Evolutionary conservation across 2,113 vertebrate species (phyloP), one percentile per base, ranked within the genome.

Genomic region (Takifugu flavidus): DNA sequence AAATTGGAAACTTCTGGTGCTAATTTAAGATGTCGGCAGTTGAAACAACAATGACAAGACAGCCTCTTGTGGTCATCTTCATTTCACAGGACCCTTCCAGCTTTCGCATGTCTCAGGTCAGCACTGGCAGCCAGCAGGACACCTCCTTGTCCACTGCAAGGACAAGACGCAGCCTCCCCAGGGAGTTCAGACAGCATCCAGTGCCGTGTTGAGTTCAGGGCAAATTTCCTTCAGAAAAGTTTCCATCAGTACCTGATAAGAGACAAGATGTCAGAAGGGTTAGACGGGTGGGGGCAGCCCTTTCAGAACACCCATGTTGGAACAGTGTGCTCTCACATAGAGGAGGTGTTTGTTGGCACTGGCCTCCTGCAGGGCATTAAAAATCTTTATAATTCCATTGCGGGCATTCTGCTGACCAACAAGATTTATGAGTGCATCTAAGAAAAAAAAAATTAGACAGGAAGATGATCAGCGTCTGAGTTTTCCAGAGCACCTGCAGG

Each of bases 401-500:
- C 96, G 93, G 25, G 96, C 96, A 10, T 99, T 99, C 85, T 99
- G 96, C 75, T 98, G 96, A 82, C 97, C 97, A 55, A 99, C 95
- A 6, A 99, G 92, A 84, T 91, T 98, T 83, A 96, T 92, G 58
- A 99, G 92, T 53, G 90, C 93, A 90, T 98, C 96, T 98, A 65
- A 59, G 2, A 82, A 56, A 88, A 89, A 53, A 75, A 14, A 0
- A 64, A 54, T 7, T 2, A 43, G 62, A 6, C 49, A 3, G 28
- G 52, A 6, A 63, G 12, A 44, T 0, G 3, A 39, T 15, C 3
- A 6, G 15, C 2, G 6, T 14, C 25, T 25, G 2, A 34, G 1
- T 13, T 20, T 20, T 20, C 20, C 20, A 20, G 20, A 20, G 42
- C 1, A 70, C 29, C 6, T 44, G 6, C 5, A 13, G 34, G 20